phyloP scores from a whole-genome alignment of 2,797 vertebrate species.

The Gymnoscopelus braueri region DNA sequence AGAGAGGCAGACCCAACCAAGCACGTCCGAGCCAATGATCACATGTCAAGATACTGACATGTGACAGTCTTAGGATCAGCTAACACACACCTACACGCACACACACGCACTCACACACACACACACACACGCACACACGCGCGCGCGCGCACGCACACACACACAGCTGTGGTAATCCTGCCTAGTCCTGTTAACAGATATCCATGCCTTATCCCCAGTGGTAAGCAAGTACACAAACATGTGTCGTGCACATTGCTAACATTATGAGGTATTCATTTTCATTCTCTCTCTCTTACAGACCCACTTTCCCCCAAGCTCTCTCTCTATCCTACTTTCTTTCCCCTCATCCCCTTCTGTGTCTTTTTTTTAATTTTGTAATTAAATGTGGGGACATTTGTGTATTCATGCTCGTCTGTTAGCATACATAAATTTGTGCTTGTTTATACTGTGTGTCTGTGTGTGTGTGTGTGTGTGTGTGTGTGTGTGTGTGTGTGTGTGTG shows the following conservation, averaged over 20 bases:
- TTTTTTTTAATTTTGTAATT: not conserved
- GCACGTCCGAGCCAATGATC: constrained; percentile 54
- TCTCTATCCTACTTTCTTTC: constrained; percentile 10
- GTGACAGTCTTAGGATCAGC: constrained; percentile 66
- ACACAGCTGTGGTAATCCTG: constrained; percentile 65
- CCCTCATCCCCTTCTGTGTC: not conserved
- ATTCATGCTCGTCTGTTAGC: not conserved
- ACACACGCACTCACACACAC: constrained; percentile 34
- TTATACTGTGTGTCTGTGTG: no score
- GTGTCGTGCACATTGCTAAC: constrained; percentile 65
- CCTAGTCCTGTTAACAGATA: constrained; percentile 61
- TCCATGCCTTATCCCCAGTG: constrained; percentile 61
- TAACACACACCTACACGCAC: constrained; percentile 38
- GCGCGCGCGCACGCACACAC: not conserved
- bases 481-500: not conserved
- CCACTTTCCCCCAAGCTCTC: constrained; percentile 32
- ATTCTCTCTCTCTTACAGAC: constrained; percentile 36
- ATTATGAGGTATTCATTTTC: constrained; percentile 67
- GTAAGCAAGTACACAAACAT: constrained; percentile 73
- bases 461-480: not conserved
- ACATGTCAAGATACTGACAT: constrained; percentile 70
- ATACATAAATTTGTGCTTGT: not conserved
- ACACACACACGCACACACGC: not conserved
- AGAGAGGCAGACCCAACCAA: not conserved
- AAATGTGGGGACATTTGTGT: not conserved